phyloP scores from a whole-genome alignment of 2,797 vertebrate species.

The Discoglossus pictus region DNA sequence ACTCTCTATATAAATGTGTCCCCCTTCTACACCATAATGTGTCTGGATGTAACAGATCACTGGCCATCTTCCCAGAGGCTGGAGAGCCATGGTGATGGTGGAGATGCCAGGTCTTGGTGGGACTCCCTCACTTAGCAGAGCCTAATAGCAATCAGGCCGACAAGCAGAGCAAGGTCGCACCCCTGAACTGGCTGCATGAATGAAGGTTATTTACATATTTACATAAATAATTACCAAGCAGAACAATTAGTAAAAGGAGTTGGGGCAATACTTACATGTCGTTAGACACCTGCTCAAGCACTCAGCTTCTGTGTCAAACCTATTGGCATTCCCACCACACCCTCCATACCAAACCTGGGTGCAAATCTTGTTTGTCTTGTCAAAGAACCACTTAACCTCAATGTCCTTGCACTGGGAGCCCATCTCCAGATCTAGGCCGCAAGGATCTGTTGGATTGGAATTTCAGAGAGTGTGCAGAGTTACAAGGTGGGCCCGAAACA shows the following conservation, averaged over 20 bases:
- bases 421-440: slow-evolving; percentile 82
- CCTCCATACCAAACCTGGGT: slow-evolving; percentile 83
- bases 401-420: slow-evolving; percentile 83
- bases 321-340: slow-evolving; percentile 84
- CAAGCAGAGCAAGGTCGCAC: background rate
- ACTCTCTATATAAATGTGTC: too few species aligned
- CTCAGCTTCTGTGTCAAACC: slow-evolving; percentile 79
- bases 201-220: background rate
- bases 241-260: background rate
- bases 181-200: background rate
- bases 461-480: slow-evolving; percentile 69
- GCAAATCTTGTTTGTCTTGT: slow-evolving; percentile 83
- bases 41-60: too few species aligned
- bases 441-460: slow-evolving; percentile 75
- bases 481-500: slow-evolving; percentile 38
- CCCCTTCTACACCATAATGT: too few species aligned
- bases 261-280: slow-evolving; percentile 70
- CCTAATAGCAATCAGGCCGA: too few species aligned
- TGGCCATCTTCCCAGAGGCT: too few species aligned
- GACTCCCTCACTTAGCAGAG: too few species aligned
- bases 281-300: slow-evolving; percentile 76
- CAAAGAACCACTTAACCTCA: slow-evolving; percentile 88
- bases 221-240: background rate
- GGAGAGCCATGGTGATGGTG: too few species aligned
- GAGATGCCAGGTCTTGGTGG: too few species aligned